Evolutionary conservation across 2,888 invertebrate species (phyloP), one percentile per base, ranked within the genome.

Genomic region (Lepidonotus clava): DNA sequence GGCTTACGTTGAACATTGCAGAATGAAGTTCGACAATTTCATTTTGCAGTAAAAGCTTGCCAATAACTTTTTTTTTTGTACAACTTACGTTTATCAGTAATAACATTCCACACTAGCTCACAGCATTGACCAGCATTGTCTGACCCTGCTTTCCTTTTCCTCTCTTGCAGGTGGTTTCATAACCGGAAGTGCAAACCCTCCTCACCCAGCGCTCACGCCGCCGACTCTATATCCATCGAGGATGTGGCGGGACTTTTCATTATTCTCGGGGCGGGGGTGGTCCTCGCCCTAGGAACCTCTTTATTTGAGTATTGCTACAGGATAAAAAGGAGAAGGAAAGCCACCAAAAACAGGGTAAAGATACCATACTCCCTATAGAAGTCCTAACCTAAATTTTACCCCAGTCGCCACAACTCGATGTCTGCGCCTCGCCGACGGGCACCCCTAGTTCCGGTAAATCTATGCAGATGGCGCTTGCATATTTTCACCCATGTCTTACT

Each of bases 241-340:
- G 84, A 86, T 40, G 76, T 87, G 18, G 84, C 86, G 2, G 87
- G 87, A 11, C 83, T 87, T 0, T 87, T 88, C 53, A 86, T 86
- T 28, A 61, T 87, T n/a, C 36, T 88, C 11, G 86, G 84, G 21
- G 86, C 77, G 11, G 87, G 86, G 1, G 83, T 87, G 24, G 85
- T 86, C 8, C 53, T 87, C 14, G 86, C 88, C 0, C 71, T 88
- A 36, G 34, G 83, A 38, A 53, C 85, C 18, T 85, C 83, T 41
- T 28, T 88, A 32, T 14, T 88, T 36, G 87, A 87, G 38, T 80
- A 86, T 41, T 56, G 83, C 84, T 80, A 80, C 51, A 80, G 80
- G 46, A 80, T 80, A 8, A 80, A 80, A 28, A 41, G 80, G 11
- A 41, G 80, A 46, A 41, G 80, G 34, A 80, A 80, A 80, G 80